Evolutionary conservation across 2,113 vertebrate genomes (phyloP).

Genomic region (Grantiella picta): DNA sequence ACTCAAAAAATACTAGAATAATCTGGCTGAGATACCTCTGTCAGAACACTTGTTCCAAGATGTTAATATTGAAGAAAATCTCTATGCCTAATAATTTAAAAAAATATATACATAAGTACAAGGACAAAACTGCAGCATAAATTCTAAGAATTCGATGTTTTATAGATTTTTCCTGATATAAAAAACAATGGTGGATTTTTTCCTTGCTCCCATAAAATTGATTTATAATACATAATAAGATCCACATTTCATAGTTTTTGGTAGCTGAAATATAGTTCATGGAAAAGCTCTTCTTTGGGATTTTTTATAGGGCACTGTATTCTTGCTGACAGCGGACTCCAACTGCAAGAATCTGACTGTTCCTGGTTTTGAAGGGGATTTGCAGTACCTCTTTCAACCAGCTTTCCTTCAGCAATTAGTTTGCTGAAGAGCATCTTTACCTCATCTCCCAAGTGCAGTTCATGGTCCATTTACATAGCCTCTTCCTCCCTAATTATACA

Average conservation of each 20-base stretch:
- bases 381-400: neutral
- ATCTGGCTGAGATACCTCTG: neutral
- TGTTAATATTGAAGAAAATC: neutral
- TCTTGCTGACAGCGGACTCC: neutral
- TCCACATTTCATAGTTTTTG: neutral
- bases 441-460: neutral
- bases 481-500: neutral
- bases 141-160: neutral
- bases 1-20: neutral
- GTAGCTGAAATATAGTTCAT: neutral
- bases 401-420: neutral
- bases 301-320: neutral
- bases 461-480: neutral
- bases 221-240: neutral
- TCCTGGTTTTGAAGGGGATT: neutral
- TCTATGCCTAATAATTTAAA: neutral
- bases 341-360: neutral
- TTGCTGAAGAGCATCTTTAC: neutral
- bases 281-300: neutral
- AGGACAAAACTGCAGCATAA: neutral
- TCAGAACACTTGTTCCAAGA: neutral
- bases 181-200: conserved; percentile 6
- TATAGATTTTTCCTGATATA: neutral
- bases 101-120: neutral
- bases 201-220: neutral